A percentile compares a stretch with the other conserved stretches of the same genome.
phyloP scores from a whole-genome alignment of 2,797 vertebrate species.

The Clarias laeviceps region DNA sequence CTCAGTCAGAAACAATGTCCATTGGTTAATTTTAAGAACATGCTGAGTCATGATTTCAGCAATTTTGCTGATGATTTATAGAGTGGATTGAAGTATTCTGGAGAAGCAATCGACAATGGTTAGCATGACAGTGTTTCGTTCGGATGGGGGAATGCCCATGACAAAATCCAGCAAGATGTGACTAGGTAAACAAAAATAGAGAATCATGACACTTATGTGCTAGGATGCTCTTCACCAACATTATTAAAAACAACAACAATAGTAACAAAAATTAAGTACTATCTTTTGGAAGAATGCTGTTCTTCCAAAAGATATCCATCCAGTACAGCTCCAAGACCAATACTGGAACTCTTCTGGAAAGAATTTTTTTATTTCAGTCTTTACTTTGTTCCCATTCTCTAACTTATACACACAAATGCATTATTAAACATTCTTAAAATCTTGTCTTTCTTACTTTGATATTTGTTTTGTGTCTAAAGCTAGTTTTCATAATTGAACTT shows the following conservation, averaged over 20 bases:
- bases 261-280: neutral
- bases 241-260: neutral
- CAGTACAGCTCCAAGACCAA: neutral
- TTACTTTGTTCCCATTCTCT: neutral
- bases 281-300: neutral
- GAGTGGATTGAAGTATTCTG: too few relatives aligned
- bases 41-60: too few relatives aligned
- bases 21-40: too few relatives aligned
- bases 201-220: neutral
- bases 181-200: too few relatives aligned
- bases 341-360: neutral
- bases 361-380: neutral
- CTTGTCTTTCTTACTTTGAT: neutral
- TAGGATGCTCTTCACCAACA: neutral
- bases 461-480: conserved; percentile 1
- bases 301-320: too few relatives aligned
- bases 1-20: too few relatives aligned
- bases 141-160: too few relatives aligned
- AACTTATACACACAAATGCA: neutral
- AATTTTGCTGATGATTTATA: too few relatives aligned
- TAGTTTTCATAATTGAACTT: neutral
- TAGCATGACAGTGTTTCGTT: too few relatives aligned
- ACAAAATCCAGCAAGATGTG: too few relatives aligned
- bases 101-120: too few relatives aligned
- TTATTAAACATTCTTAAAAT: neutral